phyloP scores from a whole-genome alignment of 2,888 invertebrate species.

The Nomada fabriciana region DNA sequence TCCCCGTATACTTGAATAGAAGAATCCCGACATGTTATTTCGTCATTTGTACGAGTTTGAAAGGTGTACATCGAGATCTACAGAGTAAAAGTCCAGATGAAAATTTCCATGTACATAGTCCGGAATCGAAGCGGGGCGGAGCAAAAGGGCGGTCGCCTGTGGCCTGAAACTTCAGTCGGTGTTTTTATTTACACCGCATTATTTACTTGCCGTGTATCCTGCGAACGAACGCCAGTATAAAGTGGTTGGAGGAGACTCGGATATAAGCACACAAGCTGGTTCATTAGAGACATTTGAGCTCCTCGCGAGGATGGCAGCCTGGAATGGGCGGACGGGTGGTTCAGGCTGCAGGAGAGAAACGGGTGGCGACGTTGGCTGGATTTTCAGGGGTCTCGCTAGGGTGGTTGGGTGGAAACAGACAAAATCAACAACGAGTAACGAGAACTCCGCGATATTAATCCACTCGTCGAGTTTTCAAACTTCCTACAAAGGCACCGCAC shows the following conservation, averaged over 20 bases:
- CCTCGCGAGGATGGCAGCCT: slow-evolving; percentile 74
- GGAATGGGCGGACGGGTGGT: slow-evolving; percentile 64
- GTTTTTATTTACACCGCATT: slow-evolving; percentile 80
- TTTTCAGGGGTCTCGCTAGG: slow-evolving; percentile 69
- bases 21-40: not conserved
- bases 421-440: slow-evolving; percentile 85
- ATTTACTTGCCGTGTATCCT: slow-evolving; percentile 76
- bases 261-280: slow-evolving; percentile 84
- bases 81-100: not conserved
- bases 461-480: slow-evolving; percentile 85
- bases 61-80: not conserved
- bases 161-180: slow-evolving; percentile 60
- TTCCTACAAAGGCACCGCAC: slow-evolving; percentile 83
- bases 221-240: slow-evolving; percentile 75
- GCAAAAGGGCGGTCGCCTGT: slow-evolving; percentile 36
- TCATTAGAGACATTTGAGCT: slow-evolving; percentile 84
- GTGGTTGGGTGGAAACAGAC: slow-evolving; percentile 81
- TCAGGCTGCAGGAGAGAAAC: slow-evolving; percentile 67
- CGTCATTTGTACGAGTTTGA: not conserved
- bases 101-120: slow-evolving; percentile 5
- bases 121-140: slow-evolving; percentile 50
- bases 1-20: not conserved
- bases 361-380: slow-evolving; percentile 52
- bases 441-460: slow-evolving; percentile 85
- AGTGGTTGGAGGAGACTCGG: slow-evolving; percentile 81